A percentile compares a stretch with the other conserved stretches of the same genome.
Conservation (phyloP, 2,113 vertebrate genomes). For the Dendrocopos noguchii region DNA sequence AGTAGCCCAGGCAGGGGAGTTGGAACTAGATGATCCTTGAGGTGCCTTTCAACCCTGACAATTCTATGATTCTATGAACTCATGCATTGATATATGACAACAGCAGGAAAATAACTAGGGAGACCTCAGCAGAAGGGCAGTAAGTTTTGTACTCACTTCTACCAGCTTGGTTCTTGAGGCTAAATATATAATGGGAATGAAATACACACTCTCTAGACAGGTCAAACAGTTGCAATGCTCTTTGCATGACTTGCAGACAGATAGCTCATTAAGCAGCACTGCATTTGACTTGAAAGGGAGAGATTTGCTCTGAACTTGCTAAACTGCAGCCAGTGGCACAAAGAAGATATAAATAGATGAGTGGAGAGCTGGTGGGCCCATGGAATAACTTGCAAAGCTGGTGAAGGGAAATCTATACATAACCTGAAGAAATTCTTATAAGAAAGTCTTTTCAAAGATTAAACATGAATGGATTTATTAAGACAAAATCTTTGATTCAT, state of each 20-base stretch:
- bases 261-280: background rate
- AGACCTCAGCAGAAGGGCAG: background rate
- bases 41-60: too few species aligned
- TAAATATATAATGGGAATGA: background rate
- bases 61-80: background rate
- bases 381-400: background rate
- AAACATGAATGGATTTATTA: background rate
- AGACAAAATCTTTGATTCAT: background rate
- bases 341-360: background rate
- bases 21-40: too few species aligned
- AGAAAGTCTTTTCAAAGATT: background rate
- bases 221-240: background rate
- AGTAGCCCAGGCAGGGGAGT: too few species aligned
- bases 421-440: background rate
- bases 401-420: background rate
- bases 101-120: background rate
- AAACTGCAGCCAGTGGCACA: background rate
- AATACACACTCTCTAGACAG: background rate
- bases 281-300: background rate
- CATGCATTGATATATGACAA: background rate
- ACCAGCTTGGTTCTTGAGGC: background rate
- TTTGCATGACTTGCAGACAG: background rate
- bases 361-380: background rate
- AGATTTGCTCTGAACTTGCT: background rate
- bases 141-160: background rate